A percentile compares a stretch with the other conserved stretches of the same genome.
These are phyloP conservation scores for Diglossa cyanea DNA, from an alignment of 2,797 vertebrate genomes.

Conservation along the genomic window DNA sequence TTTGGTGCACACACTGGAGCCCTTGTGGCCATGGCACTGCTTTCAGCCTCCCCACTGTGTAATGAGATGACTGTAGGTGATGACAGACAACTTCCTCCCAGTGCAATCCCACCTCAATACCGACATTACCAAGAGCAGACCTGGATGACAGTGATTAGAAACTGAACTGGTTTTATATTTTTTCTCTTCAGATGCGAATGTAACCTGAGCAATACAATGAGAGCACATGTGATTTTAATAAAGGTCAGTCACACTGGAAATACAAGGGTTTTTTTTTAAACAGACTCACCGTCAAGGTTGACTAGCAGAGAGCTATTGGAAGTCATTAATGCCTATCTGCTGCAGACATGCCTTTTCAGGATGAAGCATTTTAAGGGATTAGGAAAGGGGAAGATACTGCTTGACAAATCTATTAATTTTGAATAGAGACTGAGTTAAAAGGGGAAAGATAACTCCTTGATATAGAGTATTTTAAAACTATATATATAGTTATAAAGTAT, in stretches of 20 bases:
- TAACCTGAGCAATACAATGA: neutral
- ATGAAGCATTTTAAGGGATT: neutral
- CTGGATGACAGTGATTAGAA: conserved; percentile 34
- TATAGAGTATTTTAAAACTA: neutral
- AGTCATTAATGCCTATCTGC: neutral
- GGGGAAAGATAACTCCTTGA: neutral
- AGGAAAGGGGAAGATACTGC: neutral
- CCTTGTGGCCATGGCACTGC: neutral
- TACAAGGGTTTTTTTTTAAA: neutral
- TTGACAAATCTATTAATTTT: neutral
- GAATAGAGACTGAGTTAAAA: neutral
- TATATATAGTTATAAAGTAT: neutral
- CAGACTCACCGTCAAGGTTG: neutral
- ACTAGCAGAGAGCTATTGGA: conserved; percentile 2
- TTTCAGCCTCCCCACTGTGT: neutral
- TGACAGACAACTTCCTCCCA: conserved; percentile 1
- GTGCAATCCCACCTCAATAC: neutral
- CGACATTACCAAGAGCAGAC: conserved; percentile 43
- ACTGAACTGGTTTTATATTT: neutral
- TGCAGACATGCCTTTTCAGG: neutral
- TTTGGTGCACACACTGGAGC: neutral
- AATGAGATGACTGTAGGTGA: conserved; percentile 6
- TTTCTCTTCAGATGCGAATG: neutral
- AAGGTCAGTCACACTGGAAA: neutral
- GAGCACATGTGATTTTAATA: conserved; percentile 5